These are phyloP conservation scores for Cygnus olor DNA, from an alignment of 2,797 vertebrate genomes.

Conservation along the genomic window DNA sequence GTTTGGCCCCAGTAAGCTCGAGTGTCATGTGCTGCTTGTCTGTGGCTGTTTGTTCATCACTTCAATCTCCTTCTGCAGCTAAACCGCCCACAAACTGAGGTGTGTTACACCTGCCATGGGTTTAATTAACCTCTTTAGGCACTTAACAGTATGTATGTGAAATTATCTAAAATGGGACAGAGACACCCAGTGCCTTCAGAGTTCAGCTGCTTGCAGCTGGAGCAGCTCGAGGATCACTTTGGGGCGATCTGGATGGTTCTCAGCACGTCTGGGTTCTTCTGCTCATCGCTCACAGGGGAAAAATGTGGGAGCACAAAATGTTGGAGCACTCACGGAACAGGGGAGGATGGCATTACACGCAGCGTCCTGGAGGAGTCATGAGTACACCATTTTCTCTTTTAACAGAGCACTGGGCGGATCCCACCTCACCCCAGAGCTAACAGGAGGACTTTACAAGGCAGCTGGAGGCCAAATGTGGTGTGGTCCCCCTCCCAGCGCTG, in stretches of 20 bases:
- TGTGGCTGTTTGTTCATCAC: background rate
- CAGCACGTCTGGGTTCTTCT: background rate
- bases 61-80: background rate
- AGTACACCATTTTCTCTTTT: background rate
- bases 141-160: background rate
- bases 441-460: background rate
- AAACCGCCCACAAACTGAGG: background rate
- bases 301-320: background rate
- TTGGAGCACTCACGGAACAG: background rate
- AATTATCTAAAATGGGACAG: background rate
- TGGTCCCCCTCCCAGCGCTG: background rate
- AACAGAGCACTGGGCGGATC: background rate
- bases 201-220: background rate
- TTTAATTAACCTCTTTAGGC: background rate
- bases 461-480: background rate
- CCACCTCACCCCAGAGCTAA: background rate
- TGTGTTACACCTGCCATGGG: background rate
- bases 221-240: background rate
- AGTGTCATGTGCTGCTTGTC: background rate
- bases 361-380: background rate
- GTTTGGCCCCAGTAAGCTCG: background rate
- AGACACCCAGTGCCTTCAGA: background rate
- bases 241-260: background rate
- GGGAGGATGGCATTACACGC: background rate
- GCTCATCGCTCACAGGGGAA: background rate